A percentile compares a stretch with the other conserved stretches of the same genome.
Evolutionary conservation across 2,888 invertebrate species (phyloP).

Genomic region (Macropis europaea): DNA sequence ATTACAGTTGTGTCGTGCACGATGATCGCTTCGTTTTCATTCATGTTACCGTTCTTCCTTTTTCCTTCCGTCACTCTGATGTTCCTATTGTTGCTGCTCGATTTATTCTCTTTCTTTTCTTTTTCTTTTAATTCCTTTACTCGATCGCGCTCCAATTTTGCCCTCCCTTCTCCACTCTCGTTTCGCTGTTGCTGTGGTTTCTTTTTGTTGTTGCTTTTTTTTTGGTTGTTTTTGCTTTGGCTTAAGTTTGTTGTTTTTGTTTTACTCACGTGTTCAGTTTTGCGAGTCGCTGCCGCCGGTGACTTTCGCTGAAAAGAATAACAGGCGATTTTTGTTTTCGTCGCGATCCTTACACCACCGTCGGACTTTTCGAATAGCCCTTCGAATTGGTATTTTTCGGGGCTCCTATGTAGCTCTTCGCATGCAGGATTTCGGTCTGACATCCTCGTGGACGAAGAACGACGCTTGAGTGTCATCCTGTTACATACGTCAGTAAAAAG

Average conservation of each 20-base stretch:
- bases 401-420: constrained; percentile 4
- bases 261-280: constrained; percentile 68
- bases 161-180: too few species aligned
- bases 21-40: not conserved
- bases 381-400: constrained; percentile 14
- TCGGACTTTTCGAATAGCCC: not conserved
- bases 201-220: constrained; percentile 6
- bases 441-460: constrained; percentile 33
- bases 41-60: not conserved
- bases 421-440: constrained; percentile 41
- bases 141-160: too few species aligned
- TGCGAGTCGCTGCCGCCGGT: constrained; percentile 75
- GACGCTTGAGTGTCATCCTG: too few species aligned
- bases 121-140: not conserved
- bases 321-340: constrained; percentile 49
- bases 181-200: constrained; percentile 17
- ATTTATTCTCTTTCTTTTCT: not conserved
- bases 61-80: too few species aligned
- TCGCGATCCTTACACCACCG: constrained; percentile 9
- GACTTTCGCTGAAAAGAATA: constrained; percentile 77
- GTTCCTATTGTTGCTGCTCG: too few species aligned
- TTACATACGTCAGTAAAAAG: too few species aligned
- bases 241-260: constrained; percentile 27
- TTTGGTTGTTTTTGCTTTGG: not conserved
- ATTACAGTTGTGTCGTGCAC: too few species aligned